Evolutionary conservation across 2,113 vertebrate genomes (phyloP).

Genomic region (Pollachius pollachius): DNA sequence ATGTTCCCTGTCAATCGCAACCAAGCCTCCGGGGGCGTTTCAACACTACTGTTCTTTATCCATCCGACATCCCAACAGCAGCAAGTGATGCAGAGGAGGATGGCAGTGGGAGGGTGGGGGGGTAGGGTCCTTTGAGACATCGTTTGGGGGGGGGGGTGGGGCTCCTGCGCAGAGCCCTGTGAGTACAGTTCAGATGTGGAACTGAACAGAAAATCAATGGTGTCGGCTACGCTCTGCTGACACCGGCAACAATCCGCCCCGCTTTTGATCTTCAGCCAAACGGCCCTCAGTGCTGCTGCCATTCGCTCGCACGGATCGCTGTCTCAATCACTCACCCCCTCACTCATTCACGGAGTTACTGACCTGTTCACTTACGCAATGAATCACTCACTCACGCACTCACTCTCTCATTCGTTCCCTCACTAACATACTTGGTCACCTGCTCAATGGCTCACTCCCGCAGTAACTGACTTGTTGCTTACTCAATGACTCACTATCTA

Average conservation of each 20-base stretch:
- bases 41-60: neutral
- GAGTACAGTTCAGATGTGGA: conserved; percentile 40
- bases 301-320: too few species aligned
- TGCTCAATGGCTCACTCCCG: too few species aligned
- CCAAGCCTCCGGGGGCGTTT: neutral
- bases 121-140: too few species aligned
- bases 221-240: conserved; percentile 40
- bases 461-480: too few species aligned
- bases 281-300: conserved; percentile 9
- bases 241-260: conserved; percentile 33
- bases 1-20: conserved; percentile 2
- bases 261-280: conserved; percentile 59
- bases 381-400: too few species aligned
- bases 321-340: conserved; percentile 3
- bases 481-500: too few species aligned
- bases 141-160: too few species aligned
- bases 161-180: neutral
- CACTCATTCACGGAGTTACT: conserved; percentile 6
- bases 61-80: conserved; percentile 10
- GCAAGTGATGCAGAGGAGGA: too few species aligned
- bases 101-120: too few species aligned
- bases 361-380: too few species aligned
- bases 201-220: conserved; percentile 58
- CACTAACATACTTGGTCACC: too few species aligned
- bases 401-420: too few species aligned